Conservation (phyloP, 2,888 invertebrate genomes). For the Caenorhabditis afra region DNA sequence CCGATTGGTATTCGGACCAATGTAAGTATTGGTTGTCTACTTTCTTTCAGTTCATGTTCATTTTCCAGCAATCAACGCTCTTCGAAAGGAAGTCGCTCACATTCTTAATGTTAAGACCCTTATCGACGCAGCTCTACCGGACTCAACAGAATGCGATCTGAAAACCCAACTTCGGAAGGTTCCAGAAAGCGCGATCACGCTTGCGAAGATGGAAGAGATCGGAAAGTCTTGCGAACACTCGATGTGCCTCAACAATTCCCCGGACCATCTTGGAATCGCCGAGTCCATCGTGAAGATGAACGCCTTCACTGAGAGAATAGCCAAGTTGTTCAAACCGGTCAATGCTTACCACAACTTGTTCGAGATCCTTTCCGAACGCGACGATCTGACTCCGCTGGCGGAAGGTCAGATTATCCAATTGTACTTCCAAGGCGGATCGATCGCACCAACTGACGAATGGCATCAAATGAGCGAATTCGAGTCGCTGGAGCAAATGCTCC, state of each 20-base stretch:
- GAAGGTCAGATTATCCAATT: slow-evolving; percentile 68
- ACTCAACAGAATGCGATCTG: slow-evolving; percentile 4
- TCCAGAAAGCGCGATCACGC: slow-evolving; percentile 12
- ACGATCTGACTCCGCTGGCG: slow-evolving; percentile 68
- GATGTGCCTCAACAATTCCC: slow-evolving; percentile 31
- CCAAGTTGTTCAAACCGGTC: slow-evolving; percentile 55
- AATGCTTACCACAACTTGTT: slow-evolving; percentile 60
- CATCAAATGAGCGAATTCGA: slow-evolving; percentile 47
- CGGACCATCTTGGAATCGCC: neutral
- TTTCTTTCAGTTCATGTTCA: neutral
- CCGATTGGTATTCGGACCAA: slow-evolving; percentile 46
- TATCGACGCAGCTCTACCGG: slow-evolving; percentile 7
- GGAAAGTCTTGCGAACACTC: slow-evolving; percentile 38
- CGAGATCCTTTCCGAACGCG: slow-evolving; percentile 69
- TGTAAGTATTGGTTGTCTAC: slow-evolving; percentile 19
- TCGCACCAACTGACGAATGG: slow-evolving; percentile 38
- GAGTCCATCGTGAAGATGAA: slow-evolving; percentile 41
- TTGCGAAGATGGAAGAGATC: slow-evolving; percentile 22
- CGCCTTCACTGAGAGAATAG: slow-evolving; percentile 47
- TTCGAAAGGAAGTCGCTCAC: slow-evolving; percentile 23
- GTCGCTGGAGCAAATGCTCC: slow-evolving; percentile 31
- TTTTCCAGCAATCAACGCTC: slow-evolving; percentile 39
- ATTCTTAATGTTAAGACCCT: slow-evolving; percentile 21
- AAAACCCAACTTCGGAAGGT: slow-evolving; percentile 15
- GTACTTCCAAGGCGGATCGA: slow-evolving; percentile 22